Conservation (phyloP, 2,888 invertebrate species). For the Hydrotaea diabolus region DNA sequence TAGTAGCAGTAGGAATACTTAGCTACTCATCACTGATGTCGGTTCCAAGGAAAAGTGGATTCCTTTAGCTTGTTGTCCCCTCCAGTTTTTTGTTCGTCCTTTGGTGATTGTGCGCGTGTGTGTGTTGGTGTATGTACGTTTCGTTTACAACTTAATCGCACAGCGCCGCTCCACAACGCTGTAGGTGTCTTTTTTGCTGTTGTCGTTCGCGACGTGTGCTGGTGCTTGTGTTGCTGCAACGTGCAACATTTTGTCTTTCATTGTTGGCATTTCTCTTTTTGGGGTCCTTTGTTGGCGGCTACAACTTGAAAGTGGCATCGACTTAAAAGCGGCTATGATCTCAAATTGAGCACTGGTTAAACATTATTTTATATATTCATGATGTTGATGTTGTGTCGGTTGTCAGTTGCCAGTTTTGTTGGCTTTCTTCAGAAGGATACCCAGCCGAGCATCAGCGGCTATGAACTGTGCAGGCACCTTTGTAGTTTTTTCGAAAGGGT, state of each 20-base stretch:
- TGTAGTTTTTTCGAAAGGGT: constrained; percentile 13
- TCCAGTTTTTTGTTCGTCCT: constrained; percentile 24
- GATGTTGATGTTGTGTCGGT: constrained; percentile 49
- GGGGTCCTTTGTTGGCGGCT: constrained; percentile 50
- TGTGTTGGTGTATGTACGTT: not conserved
- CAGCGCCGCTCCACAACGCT: constrained; percentile 11
- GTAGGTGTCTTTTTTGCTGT: constrained; percentile 50
- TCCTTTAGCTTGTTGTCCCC: constrained; percentile 51
- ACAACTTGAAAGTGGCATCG: constrained; percentile 65
- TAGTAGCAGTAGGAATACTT: not conserved
- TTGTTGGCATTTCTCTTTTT: constrained; percentile 18
- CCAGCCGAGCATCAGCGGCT: not conserved
- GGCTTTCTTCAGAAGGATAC: not conserved
- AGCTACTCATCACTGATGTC: constrained; percentile 2
- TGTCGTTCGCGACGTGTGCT: not conserved
- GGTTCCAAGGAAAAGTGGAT: constrained; percentile 49
- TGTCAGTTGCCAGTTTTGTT: constrained; percentile 13
- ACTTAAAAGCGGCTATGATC: constrained; percentile 60
- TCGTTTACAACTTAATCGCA: constrained; percentile 35
- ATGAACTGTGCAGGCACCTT: not conserved
- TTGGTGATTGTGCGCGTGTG: not conserved
- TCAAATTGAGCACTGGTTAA: constrained; percentile 66
- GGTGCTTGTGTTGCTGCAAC: constrained; percentile 26
- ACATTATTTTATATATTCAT: constrained; percentile 68
- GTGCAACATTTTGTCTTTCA: constrained; percentile 32